Percentiles rank a stretch among this genome's conserved stretches.
Evolutionary conservation across 2,113 vertebrate genomes (phyloP).

Genomic region (Poeciliopsis turrubarensis): DNA sequence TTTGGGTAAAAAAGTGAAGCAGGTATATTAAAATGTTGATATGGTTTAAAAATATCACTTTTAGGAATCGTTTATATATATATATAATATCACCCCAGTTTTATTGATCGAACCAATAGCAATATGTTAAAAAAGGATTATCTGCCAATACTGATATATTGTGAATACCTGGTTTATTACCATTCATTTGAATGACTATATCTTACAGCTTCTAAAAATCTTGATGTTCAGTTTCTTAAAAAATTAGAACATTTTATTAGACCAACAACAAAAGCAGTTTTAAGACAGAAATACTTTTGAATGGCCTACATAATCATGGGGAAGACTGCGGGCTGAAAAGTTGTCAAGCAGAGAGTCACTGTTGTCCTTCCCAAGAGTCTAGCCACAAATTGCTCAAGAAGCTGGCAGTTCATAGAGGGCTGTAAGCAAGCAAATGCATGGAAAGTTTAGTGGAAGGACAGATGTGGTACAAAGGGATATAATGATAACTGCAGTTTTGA

Average conservation of each 20-base stretch:
- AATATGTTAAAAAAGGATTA: no score
- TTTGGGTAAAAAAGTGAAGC: not conserved
- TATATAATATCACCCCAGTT: no score
- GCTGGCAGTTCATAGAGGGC: not conserved
- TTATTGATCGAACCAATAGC: no score
- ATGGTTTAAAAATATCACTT: no score
- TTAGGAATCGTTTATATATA: no score
- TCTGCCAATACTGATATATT: no score
- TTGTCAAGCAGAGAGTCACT: not conserved
- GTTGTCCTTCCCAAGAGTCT: not conserved
- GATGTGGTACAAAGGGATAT: not conserved
- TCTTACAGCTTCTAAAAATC: not conserved
- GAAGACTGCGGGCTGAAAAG: not conserved
- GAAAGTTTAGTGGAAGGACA: not conserved
- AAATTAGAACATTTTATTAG: not conserved
- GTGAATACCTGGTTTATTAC: no score
- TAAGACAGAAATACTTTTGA: not conserved
- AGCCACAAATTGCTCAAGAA: not conserved
- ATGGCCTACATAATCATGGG: not conserved
- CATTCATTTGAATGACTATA: not conserved
- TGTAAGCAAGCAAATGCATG: not conserved
- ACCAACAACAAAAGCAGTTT: not conserved
- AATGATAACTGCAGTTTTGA: no score
- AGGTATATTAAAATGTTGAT: not conserved
- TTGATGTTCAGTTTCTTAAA: not conserved